Base-by-base conservation (phyloP, 2,888 invertebrate species). In the Nematopogon swammerdamellus region DNA sequence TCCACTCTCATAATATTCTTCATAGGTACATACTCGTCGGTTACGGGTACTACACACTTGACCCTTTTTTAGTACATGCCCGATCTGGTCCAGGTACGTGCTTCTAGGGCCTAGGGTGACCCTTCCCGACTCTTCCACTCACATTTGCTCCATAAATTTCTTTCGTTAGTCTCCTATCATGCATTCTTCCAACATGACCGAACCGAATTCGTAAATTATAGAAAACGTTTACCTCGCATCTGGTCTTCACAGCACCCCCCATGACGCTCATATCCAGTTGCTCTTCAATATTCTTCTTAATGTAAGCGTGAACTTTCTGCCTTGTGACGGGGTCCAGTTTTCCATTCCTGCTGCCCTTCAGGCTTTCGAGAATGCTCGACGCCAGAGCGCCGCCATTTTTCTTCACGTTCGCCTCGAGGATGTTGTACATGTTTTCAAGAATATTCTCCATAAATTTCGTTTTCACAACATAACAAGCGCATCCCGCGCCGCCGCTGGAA, bases 181-280 rank as follows among this genome's bases (percentile, higher is more conserved):
- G n/a, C n/a, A n/a, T n/a, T n/a, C n/a, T n/a, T n/a, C n/a, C n/a
- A n/a, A n/a, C n/a, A n/a, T n/a, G n/a, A n/a, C n/a, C n/a, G n/a
- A n/a, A n/a, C n/a, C n/a, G n/a, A n/a, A n/a, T n/a, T n/a, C n/a
- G n/a, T n/a, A n/a, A n/a, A n/a, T n/a, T n/a, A n/a, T n/a, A n/a
- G n/a, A n/a, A n/a, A n/a, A n/a, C n/a, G 49, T 54, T 53, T 56
- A 74, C 77, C 65, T 79, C 77, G 55, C 79, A 79, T 52, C 77
- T 65, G 2, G 79, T 79, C 54, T 77, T 79, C 2, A 74, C 70
- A 48, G 79, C 77, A 29, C 77, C 79, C 44, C 76, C 77, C 42
- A 77, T 61, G 18, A 79, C 71, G 0, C 75, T 74, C 52, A 72
- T 60, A 57, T 72, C 71, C 54, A 77, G 65, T 60, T 77, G 70